Evolutionary conservation across 2,113 vertebrate genomes (phyloP).

Genomic region (Anser brachyrhynchus): DNA sequence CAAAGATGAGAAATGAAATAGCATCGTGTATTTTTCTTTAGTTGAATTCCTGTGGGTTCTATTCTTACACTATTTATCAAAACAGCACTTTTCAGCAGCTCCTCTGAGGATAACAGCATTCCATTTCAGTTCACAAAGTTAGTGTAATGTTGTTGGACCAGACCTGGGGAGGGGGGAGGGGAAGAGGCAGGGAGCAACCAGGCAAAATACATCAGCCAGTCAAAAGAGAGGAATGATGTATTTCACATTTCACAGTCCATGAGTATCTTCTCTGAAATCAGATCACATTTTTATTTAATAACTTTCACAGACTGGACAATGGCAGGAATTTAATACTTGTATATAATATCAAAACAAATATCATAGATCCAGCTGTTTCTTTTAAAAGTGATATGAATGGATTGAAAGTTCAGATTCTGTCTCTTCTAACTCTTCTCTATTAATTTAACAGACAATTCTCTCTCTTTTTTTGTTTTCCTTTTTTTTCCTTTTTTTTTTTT

Average conservation of each 20-base stretch:
- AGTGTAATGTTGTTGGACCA: background rate
- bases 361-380: background rate
- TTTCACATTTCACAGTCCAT: background rate
- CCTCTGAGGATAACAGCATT: constrained; percentile 28
- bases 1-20: constrained; percentile 54
- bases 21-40: constrained; percentile 45
- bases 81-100: constrained; percentile 66
- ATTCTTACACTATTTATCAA: constrained; percentile 65
- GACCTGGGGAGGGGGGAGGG: background rate
- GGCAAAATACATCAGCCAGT: background rate
- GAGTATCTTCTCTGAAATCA: constrained; percentile 9
- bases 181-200: background rate
- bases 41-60: constrained; percentile 44
- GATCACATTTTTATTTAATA: background rate
- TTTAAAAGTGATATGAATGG: background rate
- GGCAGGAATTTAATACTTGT: background rate
- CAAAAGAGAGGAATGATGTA: background rate
- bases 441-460: background rate
- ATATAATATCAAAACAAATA: background rate
- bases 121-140: constrained; percentile 35
- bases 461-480: background rate
- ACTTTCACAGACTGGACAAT: background rate
- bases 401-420: background rate
- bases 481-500: too few species aligned
- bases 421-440: background rate